Conservation (phyloP, 2,113 vertebrate genomes). For the Nibea albiflora region DNA sequence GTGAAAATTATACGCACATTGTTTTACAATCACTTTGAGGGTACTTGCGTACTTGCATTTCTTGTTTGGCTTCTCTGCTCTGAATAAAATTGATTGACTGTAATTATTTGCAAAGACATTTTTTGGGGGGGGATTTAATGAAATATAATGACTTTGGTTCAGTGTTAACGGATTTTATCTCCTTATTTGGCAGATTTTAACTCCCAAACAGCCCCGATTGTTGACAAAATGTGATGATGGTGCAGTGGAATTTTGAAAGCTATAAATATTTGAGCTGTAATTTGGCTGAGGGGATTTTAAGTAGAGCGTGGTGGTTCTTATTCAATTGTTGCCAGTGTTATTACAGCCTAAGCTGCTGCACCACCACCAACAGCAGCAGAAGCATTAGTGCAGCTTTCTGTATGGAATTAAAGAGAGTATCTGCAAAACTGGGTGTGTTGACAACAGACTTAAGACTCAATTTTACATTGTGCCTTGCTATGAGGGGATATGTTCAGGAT, state of each 20-base stretch:
- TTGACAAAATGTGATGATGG: constrained; percentile 8
- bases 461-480: constrained; percentile 12
- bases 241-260: constrained; percentile 34
- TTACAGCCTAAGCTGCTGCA: constrained; percentile 43
- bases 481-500: constrained; percentile 20
- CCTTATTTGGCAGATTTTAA: not conserved
- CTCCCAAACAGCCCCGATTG: not conserved
- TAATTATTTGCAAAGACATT: constrained; percentile 25
- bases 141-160: constrained; percentile 14
- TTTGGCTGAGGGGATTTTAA: constrained; percentile 46
- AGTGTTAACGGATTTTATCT: constrained; percentile 5
- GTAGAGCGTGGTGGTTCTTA: constrained; percentile 30
- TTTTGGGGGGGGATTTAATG: constrained; percentile 3
- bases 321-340: constrained; percentile 52
- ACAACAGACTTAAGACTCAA: constrained; percentile 40
- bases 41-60: constrained; percentile 5
- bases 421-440: constrained; percentile 42
- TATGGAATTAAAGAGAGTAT: constrained; percentile 39
- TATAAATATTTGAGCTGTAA: constrained; percentile 46
- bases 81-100: constrained; percentile 10
- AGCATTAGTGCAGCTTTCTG: constrained; percentile 44
- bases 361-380: constrained; percentile 34
- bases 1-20: constrained; percentile 46
- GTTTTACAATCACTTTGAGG: constrained; percentile 39
- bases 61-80: constrained; percentile 29